Conservation (phyloP, 53 echinoderm and acorn worm species). For the Echinarachnius parma region DNA sequence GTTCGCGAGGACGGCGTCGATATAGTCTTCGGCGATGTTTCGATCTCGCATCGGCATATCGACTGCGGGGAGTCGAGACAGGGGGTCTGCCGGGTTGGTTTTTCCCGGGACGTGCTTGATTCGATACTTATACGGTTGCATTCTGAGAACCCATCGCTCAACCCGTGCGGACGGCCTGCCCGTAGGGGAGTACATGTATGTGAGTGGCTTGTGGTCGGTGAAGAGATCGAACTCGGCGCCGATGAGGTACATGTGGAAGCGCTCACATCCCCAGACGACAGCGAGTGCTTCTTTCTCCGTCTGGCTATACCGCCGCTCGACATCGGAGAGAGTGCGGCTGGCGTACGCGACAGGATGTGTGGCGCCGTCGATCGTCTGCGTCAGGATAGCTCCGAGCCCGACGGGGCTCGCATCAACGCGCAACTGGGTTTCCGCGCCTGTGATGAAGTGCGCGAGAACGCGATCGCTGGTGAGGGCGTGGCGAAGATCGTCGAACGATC, state of each 20-base stretch:
- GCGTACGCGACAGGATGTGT: conserved; percentile 26
- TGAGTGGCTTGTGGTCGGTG: conserved; percentile 38
- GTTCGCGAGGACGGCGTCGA: conserved; percentile 38
- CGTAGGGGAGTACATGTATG: neutral
- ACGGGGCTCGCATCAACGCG: conserved; percentile 48
- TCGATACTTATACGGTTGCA: conserved; percentile 14
- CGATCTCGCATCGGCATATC: neutral
- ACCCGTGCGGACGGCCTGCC: conserved; percentile 15
- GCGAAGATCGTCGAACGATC: neutral
- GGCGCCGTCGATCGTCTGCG: conserved; percentile 8
- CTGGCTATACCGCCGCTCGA: conserved; percentile 38
- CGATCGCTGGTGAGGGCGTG: neutral
- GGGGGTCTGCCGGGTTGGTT: conserved; percentile 3
- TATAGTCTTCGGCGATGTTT: conserved; percentile 41
- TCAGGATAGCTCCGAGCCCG: conserved; percentile 41
- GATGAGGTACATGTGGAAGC: conserved; percentile 41
- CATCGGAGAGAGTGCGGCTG: conserved; percentile 26
- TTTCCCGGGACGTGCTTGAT: conserved; percentile 14
- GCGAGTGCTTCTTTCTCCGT: conserved; percentile 40
- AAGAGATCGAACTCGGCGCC: conserved; percentile 12
- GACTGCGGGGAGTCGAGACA: neutral
- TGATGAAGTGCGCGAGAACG: neutral
- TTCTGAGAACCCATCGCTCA: conserved; percentile 9
- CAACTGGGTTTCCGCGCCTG: too few relatives aligned
- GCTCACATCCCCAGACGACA: conserved; percentile 55